Evolutionary conservation across 2,888 invertebrate species (phyloP).

Genomic region (Stratiomys singularior): DNA sequence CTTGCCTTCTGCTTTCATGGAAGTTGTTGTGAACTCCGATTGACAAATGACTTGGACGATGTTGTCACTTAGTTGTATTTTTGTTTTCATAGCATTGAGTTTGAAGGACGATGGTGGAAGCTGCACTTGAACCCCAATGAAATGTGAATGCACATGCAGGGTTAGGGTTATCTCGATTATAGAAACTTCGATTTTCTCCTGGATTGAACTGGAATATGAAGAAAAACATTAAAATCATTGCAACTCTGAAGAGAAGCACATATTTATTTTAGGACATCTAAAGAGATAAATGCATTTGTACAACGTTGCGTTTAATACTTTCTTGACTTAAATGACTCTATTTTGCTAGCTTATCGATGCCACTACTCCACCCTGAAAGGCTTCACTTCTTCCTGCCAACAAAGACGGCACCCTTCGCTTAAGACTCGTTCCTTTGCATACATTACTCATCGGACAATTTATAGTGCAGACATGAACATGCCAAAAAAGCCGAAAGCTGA

Average conservation of each 20-base stretch:
- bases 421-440: conserved; percentile 11
- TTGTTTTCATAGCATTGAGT: conserved; percentile 40
- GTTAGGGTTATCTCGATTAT: neutral
- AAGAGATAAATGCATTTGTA: no score
- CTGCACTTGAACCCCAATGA: conserved; percentile 15
- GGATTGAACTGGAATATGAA: neutral
- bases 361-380: no score
- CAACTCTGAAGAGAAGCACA: no score
- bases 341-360: neutral
- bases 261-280: no score
- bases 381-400: neutral
- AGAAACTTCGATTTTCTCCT: neutral
- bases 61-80: conserved; percentile 43
- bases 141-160: neutral
- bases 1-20: neutral
- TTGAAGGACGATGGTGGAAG: conserved; percentile 10
- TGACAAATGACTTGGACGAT: conserved; percentile 47
- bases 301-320: neutral
- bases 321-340: neutral
- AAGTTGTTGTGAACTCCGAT: neutral
- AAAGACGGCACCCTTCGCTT: neutral
- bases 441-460: conserved; percentile 34
- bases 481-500: conserved; percentile 34
- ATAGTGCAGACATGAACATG: conserved; percentile 37
- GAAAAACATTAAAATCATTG: no score